A percentile compares a stretch with the other conserved stretches of the same genome.
Evolutionary conservation across 2,113 vertebrate genomes (phyloP).

Genomic region (Siniperca chuatsi): DNA sequence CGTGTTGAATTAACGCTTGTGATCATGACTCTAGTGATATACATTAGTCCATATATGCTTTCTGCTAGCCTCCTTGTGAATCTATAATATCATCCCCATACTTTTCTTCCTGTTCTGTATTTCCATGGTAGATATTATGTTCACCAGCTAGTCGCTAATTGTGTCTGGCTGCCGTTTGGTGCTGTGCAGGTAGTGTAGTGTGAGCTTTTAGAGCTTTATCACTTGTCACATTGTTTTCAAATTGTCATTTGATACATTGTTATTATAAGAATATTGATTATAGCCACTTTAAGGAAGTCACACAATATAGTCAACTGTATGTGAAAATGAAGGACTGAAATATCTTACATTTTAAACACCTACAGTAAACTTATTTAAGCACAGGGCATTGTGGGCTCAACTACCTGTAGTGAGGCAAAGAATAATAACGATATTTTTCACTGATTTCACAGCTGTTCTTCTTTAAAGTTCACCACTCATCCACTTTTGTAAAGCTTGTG

Average conservation of each 20-base stretch:
- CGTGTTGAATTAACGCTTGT: neutral
- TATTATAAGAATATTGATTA: neutral
- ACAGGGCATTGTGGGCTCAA: neutral
- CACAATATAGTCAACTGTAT: neutral
- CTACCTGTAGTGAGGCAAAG: neutral
- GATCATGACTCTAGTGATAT: neutral
- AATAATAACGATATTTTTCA: neutral
- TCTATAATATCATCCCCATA: neutral
- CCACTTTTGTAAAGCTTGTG: neutral
- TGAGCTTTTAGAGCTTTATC: neutral
- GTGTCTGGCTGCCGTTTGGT: neutral
- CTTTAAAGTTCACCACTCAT: neutral
- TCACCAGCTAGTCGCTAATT: neutral
- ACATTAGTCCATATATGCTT: neutral
- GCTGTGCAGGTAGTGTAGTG: neutral
- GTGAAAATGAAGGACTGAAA: neutral
- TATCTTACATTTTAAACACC: neutral
- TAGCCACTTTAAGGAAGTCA: neutral
- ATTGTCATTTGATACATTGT: neutral
- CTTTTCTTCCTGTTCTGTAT: neutral
- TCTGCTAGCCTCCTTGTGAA: neutral
- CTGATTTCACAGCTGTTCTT: neutral
- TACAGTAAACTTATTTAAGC: neutral
- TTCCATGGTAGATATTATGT: neutral
- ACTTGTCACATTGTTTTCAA: neutral